phyloP scores from a whole-genome alignment of 2,797 vertebrate species.

The Micropoecilia bifurca region DNA sequence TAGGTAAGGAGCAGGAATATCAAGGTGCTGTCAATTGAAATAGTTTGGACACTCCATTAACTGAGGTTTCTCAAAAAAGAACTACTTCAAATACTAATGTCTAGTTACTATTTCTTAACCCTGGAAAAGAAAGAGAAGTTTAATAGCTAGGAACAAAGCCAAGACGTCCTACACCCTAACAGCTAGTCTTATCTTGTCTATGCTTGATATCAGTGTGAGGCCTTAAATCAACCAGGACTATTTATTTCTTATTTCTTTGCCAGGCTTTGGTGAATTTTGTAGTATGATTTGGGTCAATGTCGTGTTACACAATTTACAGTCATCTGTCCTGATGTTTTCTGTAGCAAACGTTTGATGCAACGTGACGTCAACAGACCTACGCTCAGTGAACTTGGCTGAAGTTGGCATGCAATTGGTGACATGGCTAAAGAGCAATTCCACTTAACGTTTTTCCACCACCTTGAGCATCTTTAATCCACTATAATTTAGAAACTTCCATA shows the following conservation, averaged over 20 bases:
- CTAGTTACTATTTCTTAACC: background rate
- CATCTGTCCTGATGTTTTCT: background rate
- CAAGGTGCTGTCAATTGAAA: background rate
- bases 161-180: background rate
- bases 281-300: background rate
- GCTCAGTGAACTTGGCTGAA: background rate
- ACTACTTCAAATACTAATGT: background rate
- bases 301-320: background rate
- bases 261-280: background rate
- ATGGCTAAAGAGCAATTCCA: background rate
- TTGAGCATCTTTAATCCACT: too few relatives aligned
- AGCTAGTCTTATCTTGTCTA: background rate
- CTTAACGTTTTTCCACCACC: background rate
- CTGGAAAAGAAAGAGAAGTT: background rate
- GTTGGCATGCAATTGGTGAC: background rate
- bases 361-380: background rate
- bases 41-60: background rate
- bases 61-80: background rate
- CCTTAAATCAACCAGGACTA: background rate
- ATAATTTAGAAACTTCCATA: background rate
- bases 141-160: background rate
- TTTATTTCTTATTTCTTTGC: background rate
- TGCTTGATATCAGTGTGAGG: background rate
- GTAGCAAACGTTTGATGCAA: background rate
- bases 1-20: background rate